Evolutionary conservation across 2,888 invertebrate genomes (phyloP).

Genomic region (Dasysyrphus tricinctus): DNA sequence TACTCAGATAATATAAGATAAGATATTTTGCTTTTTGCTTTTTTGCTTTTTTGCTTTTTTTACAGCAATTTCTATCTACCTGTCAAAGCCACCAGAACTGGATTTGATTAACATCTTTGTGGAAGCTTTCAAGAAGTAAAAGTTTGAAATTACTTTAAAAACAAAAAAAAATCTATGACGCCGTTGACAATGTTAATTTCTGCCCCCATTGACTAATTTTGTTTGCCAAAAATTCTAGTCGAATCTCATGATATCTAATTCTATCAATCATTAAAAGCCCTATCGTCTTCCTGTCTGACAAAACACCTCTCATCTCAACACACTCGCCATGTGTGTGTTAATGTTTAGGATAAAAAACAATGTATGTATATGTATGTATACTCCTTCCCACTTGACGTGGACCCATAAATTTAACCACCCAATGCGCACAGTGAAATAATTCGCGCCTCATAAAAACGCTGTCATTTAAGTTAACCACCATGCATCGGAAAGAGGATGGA

Average conservation of each 20-base stretch:
- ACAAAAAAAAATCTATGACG: neutral
- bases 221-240: neutral
- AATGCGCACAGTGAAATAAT: slow-evolving; percentile 45
- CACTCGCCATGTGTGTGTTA: neutral
- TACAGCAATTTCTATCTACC: too few species aligned
- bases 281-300: neutral
- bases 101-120: too few species aligned
- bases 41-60: too few species aligned
- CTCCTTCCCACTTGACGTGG: slow-evolving; percentile 26
- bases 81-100: too few species aligned
- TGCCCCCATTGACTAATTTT: neutral
- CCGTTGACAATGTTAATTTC: slow-evolving; percentile 8
- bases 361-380: neutral
- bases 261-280: slow-evolving; percentile 2
- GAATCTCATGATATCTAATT: neutral
- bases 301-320: slow-evolving; percentile 14
- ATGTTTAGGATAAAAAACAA: neutral
- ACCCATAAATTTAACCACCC: slow-evolving; percentile 44
- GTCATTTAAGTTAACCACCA: slow-evolving; percentile 39
- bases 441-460: slow-evolving; percentile 57
- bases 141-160: too few species aligned
- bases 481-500: slow-evolving; percentile 17
- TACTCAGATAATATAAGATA: too few species aligned
- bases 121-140: too few species aligned
- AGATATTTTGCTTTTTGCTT: too few species aligned